These are phyloP conservation scores for Notiomystis cincta DNA, from an alignment of 2,113 vertebrate species.

Conservation along the genomic window DNA sequence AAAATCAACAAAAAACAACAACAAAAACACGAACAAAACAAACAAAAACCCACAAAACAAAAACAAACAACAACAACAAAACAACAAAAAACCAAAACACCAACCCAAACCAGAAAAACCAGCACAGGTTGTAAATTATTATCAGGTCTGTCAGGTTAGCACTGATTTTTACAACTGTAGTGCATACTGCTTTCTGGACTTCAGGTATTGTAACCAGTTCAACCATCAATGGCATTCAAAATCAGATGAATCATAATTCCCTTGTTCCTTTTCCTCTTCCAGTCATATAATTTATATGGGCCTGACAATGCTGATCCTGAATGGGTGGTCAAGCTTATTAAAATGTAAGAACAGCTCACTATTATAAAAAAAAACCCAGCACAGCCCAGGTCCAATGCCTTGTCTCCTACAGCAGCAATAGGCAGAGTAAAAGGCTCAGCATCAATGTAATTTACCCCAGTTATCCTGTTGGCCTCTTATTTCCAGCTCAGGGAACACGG, in stretches of 20 bases:
- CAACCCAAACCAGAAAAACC: background rate
- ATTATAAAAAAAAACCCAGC: rapidly evolving
- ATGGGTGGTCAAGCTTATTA: background rate
- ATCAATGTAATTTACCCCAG: background rate
- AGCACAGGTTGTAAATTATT: background rate
- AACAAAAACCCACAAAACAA: too few species aligned
- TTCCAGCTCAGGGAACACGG: background rate
- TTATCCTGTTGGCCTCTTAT: background rate
- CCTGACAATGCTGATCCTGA: background rate
- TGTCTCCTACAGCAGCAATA: background rate
- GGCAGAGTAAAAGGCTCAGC: background rate
- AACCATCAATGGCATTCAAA: background rate
- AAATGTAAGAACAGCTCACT: background rate
- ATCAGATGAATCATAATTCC: background rate
- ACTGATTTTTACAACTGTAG: background rate
- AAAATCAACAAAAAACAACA: background rate
- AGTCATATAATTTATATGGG: background rate
- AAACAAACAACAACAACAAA: background rate
- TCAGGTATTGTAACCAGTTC: background rate
- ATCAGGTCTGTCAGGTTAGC: background rate
- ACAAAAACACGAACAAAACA: background rate
- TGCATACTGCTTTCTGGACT: background rate
- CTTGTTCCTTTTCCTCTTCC: background rate
- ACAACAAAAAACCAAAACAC: background rate
- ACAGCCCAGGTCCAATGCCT: background rate